Evolutionary conservation across 2,888 invertebrate species (phyloP).

Genomic region (Amblyteles armatorius): DNA sequence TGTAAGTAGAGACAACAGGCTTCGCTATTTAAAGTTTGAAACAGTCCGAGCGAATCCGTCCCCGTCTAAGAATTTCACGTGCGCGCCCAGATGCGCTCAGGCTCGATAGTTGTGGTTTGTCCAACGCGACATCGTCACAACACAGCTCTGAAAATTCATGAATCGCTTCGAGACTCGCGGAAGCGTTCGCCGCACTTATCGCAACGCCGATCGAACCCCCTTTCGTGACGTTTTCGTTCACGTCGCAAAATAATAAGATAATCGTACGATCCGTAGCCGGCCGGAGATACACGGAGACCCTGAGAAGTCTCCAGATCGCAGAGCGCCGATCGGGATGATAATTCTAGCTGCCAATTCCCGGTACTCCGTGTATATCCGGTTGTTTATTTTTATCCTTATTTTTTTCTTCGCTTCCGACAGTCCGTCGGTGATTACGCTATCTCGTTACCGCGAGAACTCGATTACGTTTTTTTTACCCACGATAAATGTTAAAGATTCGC

Average conservation of each 20-base stretch:
- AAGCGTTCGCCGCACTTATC: not conserved
- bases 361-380: not conserved
- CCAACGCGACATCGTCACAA: not conserved
- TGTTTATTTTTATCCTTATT: not conserved
- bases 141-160: not conserved
- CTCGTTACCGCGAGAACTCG: not conserved
- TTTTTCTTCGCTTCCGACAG: not conserved
- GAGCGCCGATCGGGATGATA: not conserved
- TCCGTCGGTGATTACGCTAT: not conserved
- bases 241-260: constrained; percentile 2
- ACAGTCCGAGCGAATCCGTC: not conserved
- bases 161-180: not conserved
- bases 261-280: not conserved
- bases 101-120: not conserved
- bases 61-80: not conserved
- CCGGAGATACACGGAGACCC: not conserved
- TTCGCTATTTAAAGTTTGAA: not conserved
- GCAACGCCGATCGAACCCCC: not conserved
- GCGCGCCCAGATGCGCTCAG: too few species aligned
- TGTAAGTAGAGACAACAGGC: not conserved
- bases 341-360: not conserved
- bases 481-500: constrained; percentile 40
- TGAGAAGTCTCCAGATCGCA: not conserved
- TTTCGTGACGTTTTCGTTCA: not conserved
- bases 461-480: constrained; percentile 46